Conservation (phyloP, 2,888 invertebrate genomes). For the Cephus spinipes region DNA sequence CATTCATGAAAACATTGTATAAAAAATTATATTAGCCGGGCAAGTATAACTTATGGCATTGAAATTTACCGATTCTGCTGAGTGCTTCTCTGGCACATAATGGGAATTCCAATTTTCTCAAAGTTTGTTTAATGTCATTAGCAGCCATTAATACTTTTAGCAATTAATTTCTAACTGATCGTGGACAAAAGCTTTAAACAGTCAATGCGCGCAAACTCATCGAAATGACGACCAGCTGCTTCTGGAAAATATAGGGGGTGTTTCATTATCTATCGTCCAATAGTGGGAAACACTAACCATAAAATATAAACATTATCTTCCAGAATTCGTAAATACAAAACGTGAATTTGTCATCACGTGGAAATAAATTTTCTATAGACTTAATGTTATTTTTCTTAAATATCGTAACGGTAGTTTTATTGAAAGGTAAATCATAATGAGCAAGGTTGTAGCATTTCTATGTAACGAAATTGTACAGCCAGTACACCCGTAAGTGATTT, state of each 20-base stretch:
- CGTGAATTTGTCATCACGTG: background rate
- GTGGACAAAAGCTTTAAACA: background rate
- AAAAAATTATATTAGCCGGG: background rate
- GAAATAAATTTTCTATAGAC: background rate
- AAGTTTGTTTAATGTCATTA: constrained; percentile 75
- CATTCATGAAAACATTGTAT: background rate
- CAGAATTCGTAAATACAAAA: background rate
- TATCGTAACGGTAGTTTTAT: background rate
- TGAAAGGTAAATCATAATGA: background rate
- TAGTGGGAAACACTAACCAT: background rate
- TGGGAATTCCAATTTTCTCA: constrained; percentile 84
- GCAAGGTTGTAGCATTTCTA: background rate
- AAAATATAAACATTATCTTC: background rate
- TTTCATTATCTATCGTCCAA: background rate
- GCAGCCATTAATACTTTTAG: constrained; percentile 65
- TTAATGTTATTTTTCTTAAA: background rate
- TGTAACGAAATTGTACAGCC: background rate
- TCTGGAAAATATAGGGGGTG: background rate
- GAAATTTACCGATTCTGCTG: constrained; percentile 74
- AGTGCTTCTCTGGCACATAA: constrained; percentile 81
- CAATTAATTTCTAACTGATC: background rate
- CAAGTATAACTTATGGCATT: constrained; percentile 1
- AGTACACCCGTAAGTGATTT: background rate
- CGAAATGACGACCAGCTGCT: background rate
- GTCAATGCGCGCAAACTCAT: background rate